Percentiles rank a stretch among this genome's conserved stretches.
Evolutionary conservation across 2,888 invertebrate species (phyloP).

Genomic region (Rhagonycha lutea): DNA sequence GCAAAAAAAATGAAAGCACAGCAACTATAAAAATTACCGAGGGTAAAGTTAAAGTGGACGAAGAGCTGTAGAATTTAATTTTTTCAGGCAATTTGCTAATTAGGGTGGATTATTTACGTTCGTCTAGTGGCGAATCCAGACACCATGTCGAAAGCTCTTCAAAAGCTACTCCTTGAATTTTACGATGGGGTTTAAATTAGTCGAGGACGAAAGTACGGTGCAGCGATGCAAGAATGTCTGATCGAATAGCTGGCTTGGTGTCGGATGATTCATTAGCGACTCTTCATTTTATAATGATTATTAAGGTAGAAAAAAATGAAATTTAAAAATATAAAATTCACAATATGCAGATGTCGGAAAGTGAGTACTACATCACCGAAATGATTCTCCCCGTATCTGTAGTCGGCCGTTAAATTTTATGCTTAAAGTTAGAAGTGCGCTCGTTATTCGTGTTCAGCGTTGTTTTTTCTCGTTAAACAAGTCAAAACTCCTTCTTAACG

Average conservation of each 20-base stretch:
- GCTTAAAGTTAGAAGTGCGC: slow-evolving; percentile 43
- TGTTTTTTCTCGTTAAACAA: slow-evolving; percentile 29
- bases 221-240: neutral
- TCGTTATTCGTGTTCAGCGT: slow-evolving; percentile 41
- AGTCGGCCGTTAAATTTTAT: slow-evolving; percentile 48
- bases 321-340: slow-evolving; percentile 39
- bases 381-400: slow-evolving; percentile 41
- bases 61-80: neutral
- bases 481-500: slow-evolving; percentile 26
- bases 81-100: neutral
- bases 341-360: slow-evolving; percentile 38
- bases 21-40: neutral
- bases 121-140: neutral
- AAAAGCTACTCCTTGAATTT: neutral
- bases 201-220: neutral
- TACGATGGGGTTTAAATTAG: neutral
- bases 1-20: neutral
- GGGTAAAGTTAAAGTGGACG: neutral
- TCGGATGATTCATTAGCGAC: neutral
- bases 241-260: neutral
- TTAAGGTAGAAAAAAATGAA: neutral
- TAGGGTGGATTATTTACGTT: neutral
- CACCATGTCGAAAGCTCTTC: neutral
- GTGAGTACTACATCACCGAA: slow-evolving; percentile 30
- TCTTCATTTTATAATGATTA: neutral